Evolutionary conservation across 1,140 invertebrate species (phyloP), one percentile per base, ranked within the genome.

Genomic region (Plodia interpunctella): DNA sequence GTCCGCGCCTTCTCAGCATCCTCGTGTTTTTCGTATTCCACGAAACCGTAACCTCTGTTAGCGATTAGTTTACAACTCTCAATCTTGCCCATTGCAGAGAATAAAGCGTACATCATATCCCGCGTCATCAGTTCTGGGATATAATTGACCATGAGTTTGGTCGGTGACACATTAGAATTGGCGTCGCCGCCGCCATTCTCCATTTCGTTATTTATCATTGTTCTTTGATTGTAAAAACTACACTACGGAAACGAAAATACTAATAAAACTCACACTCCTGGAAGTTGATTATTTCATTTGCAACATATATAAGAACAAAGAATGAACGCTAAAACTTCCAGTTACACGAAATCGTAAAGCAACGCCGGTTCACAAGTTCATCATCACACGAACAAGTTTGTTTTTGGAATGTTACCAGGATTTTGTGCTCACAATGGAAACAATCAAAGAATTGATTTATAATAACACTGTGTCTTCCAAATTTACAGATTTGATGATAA

Each of bases 111-210:
- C 86, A 90, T 90, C 81, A 88, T 90, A 55, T 91, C 88, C 53
- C 85, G 83, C 67, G 84, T 90, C 88, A 90, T 90, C 77, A 88
- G 59, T 69, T 90, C 90, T 17, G 90, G 88, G 64, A 90, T 90
- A 74, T 90, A 91, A 74, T 91, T 91, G 72, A 90, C 88, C 88
- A 90, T 90, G 80, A 90, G 87, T 81, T 91, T 90, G 65, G 90
- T 90, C 68, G 83, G 82, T 83, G 90, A 90, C 87, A 90, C 87
- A 88, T 89, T 90, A 78, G 75, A 80, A 74, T 79, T 84, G 65
- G 83, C 86, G 87, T 87, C 88, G 79, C 85, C 88, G 83, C 86
- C 86, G 87, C 87, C 83, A 85, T 89, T 88, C 83, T 90, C 87
- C 77, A 87, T 75, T 61, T 89, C 85, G 87, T 83, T 85, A 57